Base-by-base conservation (phyloP, 2,113 vertebrate species). In the Sander vitreus region DNA sequence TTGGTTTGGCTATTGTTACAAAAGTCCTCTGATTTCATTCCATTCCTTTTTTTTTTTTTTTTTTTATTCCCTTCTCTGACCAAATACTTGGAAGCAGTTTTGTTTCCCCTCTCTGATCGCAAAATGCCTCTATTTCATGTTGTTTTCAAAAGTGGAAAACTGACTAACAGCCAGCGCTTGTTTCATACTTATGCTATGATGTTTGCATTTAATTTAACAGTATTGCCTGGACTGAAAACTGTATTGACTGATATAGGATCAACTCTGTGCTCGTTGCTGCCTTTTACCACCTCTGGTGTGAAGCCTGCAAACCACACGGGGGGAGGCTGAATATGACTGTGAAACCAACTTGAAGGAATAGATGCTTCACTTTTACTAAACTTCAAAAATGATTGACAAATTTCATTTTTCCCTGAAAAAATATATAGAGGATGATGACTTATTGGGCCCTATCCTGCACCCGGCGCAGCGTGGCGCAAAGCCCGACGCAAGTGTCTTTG, bases 1-100 rank as follows among this genome's bases (percentile, higher is more conserved):
- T 30, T 18, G 36, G n/a, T 67, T 70, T 45, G 23, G n/a, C 58
- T 65, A 18, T 74, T 64, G 62, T 23, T 65, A 3, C 55, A 60
- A 27, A 73, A 58, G 21, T 18, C 47, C 9, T 58, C 27, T 55
- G 54, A 54, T 63, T 78, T 68, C 63, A 68, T 71, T 57, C 72
- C 0, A 33, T 66, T 64, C 6, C 25, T 14, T 6, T 43, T 33
- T 5, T 33, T 30, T 73, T 62, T 78, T 48, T 10, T 69, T 62
- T 78, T 55, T 66, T 16, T 39, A 23, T 76, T 54, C 45, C 25
- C 21, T 39, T 25, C 25, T 57, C 33, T 54, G 19, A 15, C 68
- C 47, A 48, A 62, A 75, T 12, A 54, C 55, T 62, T 68, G 12
- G 47, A 69, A 63, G 30, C 48, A n/a, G 18, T 43, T 69, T 43